Evolutionary conservation across 2,797 vertebrate genomes (phyloP).

Genomic region (Salmo trutta): DNA sequence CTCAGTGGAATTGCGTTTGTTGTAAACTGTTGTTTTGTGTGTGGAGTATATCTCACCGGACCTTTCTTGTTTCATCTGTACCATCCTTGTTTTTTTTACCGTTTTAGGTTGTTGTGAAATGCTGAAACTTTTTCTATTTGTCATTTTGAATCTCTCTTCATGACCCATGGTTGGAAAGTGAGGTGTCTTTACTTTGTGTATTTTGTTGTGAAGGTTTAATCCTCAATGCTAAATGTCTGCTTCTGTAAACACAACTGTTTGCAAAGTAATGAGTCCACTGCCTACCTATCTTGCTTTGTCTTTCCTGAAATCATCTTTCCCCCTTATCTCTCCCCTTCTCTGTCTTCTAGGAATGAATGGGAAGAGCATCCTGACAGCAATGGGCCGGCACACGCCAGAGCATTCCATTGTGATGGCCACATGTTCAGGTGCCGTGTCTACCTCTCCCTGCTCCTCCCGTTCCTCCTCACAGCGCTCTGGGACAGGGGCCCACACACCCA

Average conservation of each 20-base stretch:
- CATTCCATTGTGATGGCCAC: slow-evolving; percentile 58
- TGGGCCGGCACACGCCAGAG: slow-evolving; percentile 73
- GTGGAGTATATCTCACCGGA: not conserved
- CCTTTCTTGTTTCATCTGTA: not conserved
- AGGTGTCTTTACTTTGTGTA: not conserved
- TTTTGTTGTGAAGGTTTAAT: too few species aligned
- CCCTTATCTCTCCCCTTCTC: not conserved
- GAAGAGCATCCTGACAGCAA: slow-evolving; percentile 75
- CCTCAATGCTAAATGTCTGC: slow-evolving; percentile 6
- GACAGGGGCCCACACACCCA: slow-evolving; percentile 65
- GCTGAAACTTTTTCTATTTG: not conserved
- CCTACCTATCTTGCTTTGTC: not conserved
- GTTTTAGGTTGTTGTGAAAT: too few species aligned
- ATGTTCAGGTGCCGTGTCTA: slow-evolving; percentile 57
- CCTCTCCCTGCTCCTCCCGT: slow-evolving; percentile 80
- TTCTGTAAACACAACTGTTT: not conserved
- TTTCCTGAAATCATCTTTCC: not conserved
- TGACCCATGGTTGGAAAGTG: not conserved
- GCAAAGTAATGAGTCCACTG: not conserved
- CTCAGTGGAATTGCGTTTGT: slow-evolving; percentile 32
- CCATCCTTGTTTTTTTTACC: too few species aligned
- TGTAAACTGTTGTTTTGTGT: slow-evolving; percentile 27
- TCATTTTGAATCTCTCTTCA: not conserved
- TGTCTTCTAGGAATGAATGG: slow-evolving; percentile 77
- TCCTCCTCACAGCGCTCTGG: slow-evolving; percentile 83